A percentile compares a stretch with the other conserved stretches of the same genome.
Evolutionary conservation across 1,140 invertebrate species (phyloP).

Genomic region (Chironomus striatipennis): DNA sequence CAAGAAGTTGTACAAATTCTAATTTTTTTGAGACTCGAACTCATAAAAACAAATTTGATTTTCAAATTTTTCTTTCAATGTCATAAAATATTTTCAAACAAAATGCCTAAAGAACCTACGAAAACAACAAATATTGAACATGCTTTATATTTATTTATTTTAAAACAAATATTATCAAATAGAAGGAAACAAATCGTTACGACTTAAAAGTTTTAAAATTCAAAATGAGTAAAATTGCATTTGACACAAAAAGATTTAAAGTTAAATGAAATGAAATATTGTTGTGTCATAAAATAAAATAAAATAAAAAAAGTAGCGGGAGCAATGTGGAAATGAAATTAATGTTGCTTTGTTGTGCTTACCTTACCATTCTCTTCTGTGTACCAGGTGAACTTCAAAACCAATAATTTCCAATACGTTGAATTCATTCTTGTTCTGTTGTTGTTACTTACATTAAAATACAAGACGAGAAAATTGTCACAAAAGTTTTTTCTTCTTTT

Average conservation of each 20-base stretch:
- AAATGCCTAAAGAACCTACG: no score
- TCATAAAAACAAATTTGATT: no score
- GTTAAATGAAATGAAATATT: constrained; percentile 13
- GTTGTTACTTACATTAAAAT: neutral
- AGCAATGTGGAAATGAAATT: constrained; percentile 9
- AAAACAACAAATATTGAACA: no score
- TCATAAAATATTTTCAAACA: no score
- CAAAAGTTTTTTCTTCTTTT: neutral
- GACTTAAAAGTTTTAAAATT: no score
- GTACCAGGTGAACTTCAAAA: constrained; percentile 5
- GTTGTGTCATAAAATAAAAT: neutral
- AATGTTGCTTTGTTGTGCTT: constrained; percentile 2
- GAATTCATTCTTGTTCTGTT: neutral
- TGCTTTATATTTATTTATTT: no score
- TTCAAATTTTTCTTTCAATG: no score
- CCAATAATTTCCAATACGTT: constrained; percentile 18
- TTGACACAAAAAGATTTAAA: constrained; percentile 19
- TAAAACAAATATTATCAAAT: no score
- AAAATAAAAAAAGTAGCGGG: neutral
- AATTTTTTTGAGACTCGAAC: no score
- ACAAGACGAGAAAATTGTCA: neutral
- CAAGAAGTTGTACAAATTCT: no score
- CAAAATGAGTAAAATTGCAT: neutral
- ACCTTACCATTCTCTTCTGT: neutral
- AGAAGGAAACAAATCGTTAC: no score